These are phyloP conservation scores for Epizoanthus stellaris DNA, from an alignment of 92 coral and sea anemone species.

Conservation along the genomic window DNA sequence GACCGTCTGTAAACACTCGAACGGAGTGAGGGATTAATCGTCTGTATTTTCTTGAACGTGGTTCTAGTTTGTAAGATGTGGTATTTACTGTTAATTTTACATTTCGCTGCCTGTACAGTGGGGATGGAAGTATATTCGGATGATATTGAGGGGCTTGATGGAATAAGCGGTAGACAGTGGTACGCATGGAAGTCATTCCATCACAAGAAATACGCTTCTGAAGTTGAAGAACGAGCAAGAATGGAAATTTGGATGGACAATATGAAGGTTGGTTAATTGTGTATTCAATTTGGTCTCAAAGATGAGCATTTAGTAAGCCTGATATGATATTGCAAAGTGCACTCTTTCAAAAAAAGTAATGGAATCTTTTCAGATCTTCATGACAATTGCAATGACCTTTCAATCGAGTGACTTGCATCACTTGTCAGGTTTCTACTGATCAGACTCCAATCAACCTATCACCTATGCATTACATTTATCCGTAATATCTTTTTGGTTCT, in stretches of 20 bases:
- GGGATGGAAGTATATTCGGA: neutral
- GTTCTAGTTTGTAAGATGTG: neutral
- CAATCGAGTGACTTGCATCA: too few species aligned
- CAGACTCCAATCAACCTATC: too few species aligned
- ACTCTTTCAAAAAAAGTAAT: too few species aligned
- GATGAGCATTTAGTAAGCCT: neutral
- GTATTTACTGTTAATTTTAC: neutral
- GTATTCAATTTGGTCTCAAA: neutral
- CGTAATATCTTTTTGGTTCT: too few species aligned
- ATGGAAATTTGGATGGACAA: constrained; percentile 76
- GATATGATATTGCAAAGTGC: neutral
- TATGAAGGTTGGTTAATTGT: constrained; percentile 54
- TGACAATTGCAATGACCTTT: neutral
- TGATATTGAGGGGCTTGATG: neutral
- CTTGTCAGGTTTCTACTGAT: too few species aligned
- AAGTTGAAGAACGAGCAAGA: constrained; percentile 66
- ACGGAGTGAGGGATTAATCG: too few species aligned
- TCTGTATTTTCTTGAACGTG: too few species aligned
- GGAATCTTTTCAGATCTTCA: neutral
- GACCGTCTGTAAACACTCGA: too few species aligned
- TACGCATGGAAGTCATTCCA: constrained; percentile 76
- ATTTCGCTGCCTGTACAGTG: neutral
- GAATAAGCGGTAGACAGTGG: constrained; percentile 54
- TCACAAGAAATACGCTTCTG: constrained; percentile 54
- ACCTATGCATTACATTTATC: too few species aligned